Evolutionary conservation across 2,113 vertebrate genomes (phyloP).

Genomic region (Cyanistes caeruleus): DNA sequence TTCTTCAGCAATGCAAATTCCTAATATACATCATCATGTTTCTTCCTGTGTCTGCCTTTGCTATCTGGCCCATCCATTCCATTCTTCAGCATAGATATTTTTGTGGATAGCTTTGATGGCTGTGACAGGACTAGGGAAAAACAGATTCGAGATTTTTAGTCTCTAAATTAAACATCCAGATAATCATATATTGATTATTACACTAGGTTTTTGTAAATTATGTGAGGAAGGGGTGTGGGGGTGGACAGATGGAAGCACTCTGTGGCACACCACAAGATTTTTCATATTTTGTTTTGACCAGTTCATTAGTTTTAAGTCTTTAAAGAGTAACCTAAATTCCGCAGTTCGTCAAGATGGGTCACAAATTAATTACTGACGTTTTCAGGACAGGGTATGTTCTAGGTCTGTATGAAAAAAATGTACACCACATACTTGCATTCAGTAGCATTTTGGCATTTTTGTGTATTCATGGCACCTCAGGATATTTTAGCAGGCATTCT

Average conservation of each 20-base stretch:
- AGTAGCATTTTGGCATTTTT: background rate
- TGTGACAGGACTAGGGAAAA: background rate
- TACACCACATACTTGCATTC: background rate
- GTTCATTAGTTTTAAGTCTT: background rate
- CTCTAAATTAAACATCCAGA: background rate
- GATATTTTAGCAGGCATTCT: background rate
- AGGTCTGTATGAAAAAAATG: background rate
- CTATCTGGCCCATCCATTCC: background rate
- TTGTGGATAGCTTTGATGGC: background rate
- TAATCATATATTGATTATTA: background rate
- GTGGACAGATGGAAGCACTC: background rate
- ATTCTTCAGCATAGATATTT: background rate
- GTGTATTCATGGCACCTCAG: background rate
- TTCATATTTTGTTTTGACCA: background rate
- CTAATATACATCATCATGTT: background rate
- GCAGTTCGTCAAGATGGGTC: background rate
- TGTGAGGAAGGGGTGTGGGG: background rate
- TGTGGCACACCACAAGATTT: background rate
- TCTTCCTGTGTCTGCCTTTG: background rate
- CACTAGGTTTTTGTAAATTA: background rate
- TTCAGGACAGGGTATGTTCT: background rate
- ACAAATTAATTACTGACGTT: background rate
- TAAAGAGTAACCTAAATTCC: background rate
- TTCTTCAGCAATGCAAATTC: background rate
- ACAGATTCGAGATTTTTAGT: background rate